Base-by-base conservation (phyloP, 2,888 invertebrate genomes). In the Cryptosula pallasiana region DNA sequence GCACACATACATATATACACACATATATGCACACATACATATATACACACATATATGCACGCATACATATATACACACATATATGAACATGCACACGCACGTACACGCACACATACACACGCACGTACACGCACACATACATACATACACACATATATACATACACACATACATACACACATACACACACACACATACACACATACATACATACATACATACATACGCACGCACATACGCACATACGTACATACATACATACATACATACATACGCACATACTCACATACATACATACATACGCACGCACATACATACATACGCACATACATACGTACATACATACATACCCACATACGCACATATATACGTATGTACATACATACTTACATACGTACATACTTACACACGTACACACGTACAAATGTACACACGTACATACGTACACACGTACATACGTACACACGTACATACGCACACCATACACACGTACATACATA, bases 1-100 rank as follows among this genome's bases (percentile, higher is more conserved):
- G n/a, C n/a, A 58, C 29, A 58, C n/a, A 58, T 58, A n/a, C n/a
- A 58, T n/a, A 58, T 58, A n/a, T n/a, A n/a, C n/a, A 32, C 29
- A n/a, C n/a, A 25, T n/a, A 23, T 25, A 32, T 58, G 25, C n/a
- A 58, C 29, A 32, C n/a, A 13, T 58, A 13, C 20, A 45, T 20
- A 45, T 45, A 45, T 45, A 20, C 20, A 45, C 20, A 20, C 20
- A 45, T 20, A 45, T 45, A 45, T 20, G 20, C 20, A 45, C 45
- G 45, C 20, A 45, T 20, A 45, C 20, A 45, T 20, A 45, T 45
- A 45, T 20, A 13, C 20, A 45, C 45, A 45, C 20, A 45, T 20
- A 45, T 45, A 45, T 20, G 45, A 13, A 45, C 45, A 20, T 45
- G 20, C 45, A 45, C 20, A 20, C 20, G 20, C 20, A 20, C 20